Base-by-base conservation (phyloP, 2,113 vertebrate species). In the Macheiramphus alcinus region DNA sequence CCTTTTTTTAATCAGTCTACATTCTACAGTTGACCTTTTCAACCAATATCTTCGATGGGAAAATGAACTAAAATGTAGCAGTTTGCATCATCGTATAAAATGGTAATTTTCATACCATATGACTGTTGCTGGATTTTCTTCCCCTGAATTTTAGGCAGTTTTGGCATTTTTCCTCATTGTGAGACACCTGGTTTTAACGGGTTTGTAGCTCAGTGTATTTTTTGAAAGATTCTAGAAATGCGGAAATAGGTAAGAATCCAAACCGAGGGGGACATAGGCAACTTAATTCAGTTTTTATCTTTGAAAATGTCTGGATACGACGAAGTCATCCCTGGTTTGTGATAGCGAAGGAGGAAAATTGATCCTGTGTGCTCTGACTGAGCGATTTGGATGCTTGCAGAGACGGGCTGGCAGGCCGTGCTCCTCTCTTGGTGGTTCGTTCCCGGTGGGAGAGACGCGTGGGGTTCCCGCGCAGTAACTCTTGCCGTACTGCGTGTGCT, bases 31-130 rank as follows among this genome's bases (percentile, higher is more conserved):
- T 81, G n/a, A 25, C 15, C 53, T 52, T 18, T 42, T 63, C 10
- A 52, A 32, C 40, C 34, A 4, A 1, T 22, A 10, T 32, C 59
- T 87, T 67, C 38, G 38, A 3, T 84, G 52, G 76, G 58, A 76
- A 81, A 68, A 43, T 18, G 20, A 40, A 17, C 34, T 42, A 16
- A 84, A 80, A 27, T 3, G 2, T 1, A 45, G 29, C 22, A 14
- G 36, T 75, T 71, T 4, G 10, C 78, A 17, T 31, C 22, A 3
- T 36, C 55, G 8, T 16, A 15, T 3, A 9, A n/a, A 55, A 21
- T 14, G 40, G 10, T 74, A 0, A 13, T 80, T 94, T 79, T 52
- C 4, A 0, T 67, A 9, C 67, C 1, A 0, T 25, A 0, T 22
- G 56, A 21, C 27, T 29, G 17, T 10, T 9, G 3, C 45, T 62